Evolutionary conservation across 2,113 vertebrate species (phyloP).

Genomic region (Osmerus mordax): DNA sequence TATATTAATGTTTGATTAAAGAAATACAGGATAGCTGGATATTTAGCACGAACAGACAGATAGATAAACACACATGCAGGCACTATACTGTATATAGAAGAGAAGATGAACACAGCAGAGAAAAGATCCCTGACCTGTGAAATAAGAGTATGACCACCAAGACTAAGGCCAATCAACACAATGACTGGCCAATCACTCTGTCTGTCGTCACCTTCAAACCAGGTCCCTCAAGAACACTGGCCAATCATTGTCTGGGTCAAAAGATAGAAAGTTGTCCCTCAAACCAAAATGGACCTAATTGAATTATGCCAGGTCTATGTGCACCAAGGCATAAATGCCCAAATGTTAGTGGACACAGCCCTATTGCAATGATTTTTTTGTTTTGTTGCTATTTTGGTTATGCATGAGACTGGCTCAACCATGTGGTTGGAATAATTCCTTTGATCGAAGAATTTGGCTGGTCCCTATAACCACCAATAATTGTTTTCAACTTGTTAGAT

Average conservation of each 20-base stretch:
- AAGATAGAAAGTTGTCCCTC: neutral
- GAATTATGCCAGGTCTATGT: neutral
- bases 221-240: constrained; percentile 36
- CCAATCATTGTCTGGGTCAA: constrained; percentile 6
- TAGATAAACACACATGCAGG: neutral
- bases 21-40: no score
- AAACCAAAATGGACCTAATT: neutral
- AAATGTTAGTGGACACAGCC: no score
- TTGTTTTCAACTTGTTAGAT: no score
- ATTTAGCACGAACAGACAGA: neutral
- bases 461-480: no score
- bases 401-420: no score
- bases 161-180: constrained; percentile 45
- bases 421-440: no score
- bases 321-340: no score
- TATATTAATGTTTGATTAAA: no score
- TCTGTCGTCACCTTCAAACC: constrained; percentile 13
- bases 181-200: constrained; percentile 31
- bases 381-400: no score
- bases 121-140: constrained; percentile 45
- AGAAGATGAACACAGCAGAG: constrained; percentile 9
- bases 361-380: no score
- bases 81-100: constrained; percentile 5
- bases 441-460: no score
- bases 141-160: constrained; percentile 35